A percentile compares a stretch with the other conserved stretches of the same genome.
Evolutionary conservation across 92 coral and sea anemone species (phyloP).

Genomic region (Palythoa caribaeorum): DNA sequence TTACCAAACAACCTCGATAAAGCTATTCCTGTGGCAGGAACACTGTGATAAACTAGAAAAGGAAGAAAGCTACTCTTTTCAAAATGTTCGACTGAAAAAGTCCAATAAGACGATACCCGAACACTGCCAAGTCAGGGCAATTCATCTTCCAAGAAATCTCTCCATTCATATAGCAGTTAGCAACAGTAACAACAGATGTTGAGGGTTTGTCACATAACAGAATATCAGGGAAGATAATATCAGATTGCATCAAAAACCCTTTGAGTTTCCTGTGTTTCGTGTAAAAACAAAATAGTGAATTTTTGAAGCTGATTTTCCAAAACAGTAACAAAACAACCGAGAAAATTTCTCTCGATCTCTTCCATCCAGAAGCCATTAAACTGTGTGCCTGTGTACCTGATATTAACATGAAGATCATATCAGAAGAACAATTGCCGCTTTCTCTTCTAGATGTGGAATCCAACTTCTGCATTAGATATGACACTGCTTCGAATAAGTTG

Average conservation of each 20-base stretch:
- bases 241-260: conserved; percentile 58
- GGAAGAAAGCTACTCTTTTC: too few relatives aligned
- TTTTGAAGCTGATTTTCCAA: neutral
- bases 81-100: conserved; percentile 64
- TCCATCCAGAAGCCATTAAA: conserved; percentile 3
- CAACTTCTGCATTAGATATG: neutral
- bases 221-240: conserved; percentile 53
- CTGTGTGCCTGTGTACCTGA: neutral
- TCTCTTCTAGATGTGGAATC: conserved; percentile 1
- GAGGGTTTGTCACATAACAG: conserved; percentile 53
- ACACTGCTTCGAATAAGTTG: neutral
- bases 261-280: conserved; percentile 58
- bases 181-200: conserved; percentile 49
- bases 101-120: conserved; percentile 30
- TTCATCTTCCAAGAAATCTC: conserved; percentile 58
- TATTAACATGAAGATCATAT: neutral
- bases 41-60: too few relatives aligned
- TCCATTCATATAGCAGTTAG: conserved; percentile 56
- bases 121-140: conserved; percentile 16
- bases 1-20: too few relatives aligned
- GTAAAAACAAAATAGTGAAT: conserved; percentile 48
- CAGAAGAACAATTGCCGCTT: neutral
- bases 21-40: too few relatives aligned
- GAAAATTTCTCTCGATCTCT: conserved; percentile 4
- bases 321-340: neutral